Base-by-base conservation (phyloP, 2,113 vertebrate species). In the Ammodytes dubius region DNA sequence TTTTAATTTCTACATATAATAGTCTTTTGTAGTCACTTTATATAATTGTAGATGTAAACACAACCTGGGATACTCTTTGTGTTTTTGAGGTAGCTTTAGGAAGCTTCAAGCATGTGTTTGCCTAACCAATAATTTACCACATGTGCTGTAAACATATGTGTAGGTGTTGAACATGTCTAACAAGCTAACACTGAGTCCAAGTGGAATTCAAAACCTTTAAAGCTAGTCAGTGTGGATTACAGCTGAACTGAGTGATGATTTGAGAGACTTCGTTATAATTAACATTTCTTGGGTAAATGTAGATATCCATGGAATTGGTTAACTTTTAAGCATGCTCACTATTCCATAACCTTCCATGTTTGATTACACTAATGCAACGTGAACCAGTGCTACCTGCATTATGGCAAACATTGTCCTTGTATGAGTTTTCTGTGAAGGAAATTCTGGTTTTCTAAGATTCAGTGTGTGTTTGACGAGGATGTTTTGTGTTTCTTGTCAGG, bases 401-500 rank as follows among this genome's bases (percentile, higher is more conserved):
- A 72, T 77, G 39, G 46, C 13, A 42, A 40, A 70, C 14, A 13
- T 64, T 17, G 49, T 58, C 74, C 35, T 27, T 46, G 49, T 68
- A 14, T 73, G 7, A 42, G 6, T 6, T 43, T 17, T 53, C 5
- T 54, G 12, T 73, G 15, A 54, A 4, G 35, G 27, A 1, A 0
- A 3, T 61, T 52, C 7, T 27, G 37, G 2, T 68, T 43, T 37
- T 4, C 35, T 54, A 8, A 14, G 3, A 47, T 73, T 69, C 2
- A 6, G 11, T 60, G 6, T 70, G 59, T 83, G 60, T 84, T 76
- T 89, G 54, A 79, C 69, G 14, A 15, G 63, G 27, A 12, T 63
- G 7, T 84, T 65, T 60, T 81, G n/a, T 89, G 66, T 92, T 81
- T 87, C 45, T 79, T 95, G 93, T 82, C 94, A 99, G 98, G 97